phyloP scores from a whole-genome alignment of 2,888 invertebrate species.

The Eledone cirrhosa region DNA sequence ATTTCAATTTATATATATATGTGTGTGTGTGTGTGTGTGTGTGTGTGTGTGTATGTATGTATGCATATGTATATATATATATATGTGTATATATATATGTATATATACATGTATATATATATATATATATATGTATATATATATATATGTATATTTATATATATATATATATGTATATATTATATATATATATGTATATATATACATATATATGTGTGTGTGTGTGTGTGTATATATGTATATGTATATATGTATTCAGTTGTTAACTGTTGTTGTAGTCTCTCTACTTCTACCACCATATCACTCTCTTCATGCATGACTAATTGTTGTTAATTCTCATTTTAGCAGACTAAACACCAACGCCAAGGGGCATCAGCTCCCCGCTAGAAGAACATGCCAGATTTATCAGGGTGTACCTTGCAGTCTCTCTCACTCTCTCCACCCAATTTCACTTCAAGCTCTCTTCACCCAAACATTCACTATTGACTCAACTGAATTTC shows the following conservation, averaged over 20 bases:
- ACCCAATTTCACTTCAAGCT: constrained; percentile 19
- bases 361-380: constrained; percentile 13
- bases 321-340: constrained; percentile 26
- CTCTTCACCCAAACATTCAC: background rate
- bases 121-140: too few relatives aligned
- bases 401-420: constrained; percentile 21
- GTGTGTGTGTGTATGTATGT: too few relatives aligned
- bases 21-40: too few relatives aligned
- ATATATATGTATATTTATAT: too few relatives aligned
- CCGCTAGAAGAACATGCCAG: constrained; percentile 25
- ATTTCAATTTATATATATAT: too few relatives aligned
- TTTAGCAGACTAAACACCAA: constrained; percentile 17
- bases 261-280: constrained; percentile 11
- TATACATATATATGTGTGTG: too few relatives aligned
- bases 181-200: too few relatives aligned
- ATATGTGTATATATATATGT: too few relatives aligned
- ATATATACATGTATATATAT: too few relatives aligned
- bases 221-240: background rate
- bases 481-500: too few relatives aligned
- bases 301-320: constrained; percentile 25
- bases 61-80: too few relatives aligned
- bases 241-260: background rate
- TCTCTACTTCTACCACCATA: constrained; percentile 21
- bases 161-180: too few relatives aligned
- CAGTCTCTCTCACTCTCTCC: constrained; percentile 22